phyloP scores from a whole-genome alignment of 2,113 vertebrate genomes.

The Furnarius figulus region DNA sequence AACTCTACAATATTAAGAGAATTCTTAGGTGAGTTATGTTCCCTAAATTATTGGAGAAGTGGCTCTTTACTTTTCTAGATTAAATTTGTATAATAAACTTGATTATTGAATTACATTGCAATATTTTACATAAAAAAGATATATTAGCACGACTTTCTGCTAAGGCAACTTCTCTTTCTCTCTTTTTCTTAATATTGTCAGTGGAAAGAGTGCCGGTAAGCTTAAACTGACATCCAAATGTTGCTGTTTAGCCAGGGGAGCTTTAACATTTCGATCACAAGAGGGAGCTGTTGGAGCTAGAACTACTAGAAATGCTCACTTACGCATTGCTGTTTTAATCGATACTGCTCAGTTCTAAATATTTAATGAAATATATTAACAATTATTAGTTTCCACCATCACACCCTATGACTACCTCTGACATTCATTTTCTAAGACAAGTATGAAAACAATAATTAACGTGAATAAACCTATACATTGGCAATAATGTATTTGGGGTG shows the following conservation, averaged over 20 bases:
- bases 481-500: constrained; percentile 12
- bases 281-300: constrained; percentile 80
- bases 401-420: constrained; percentile 54
- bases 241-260: not conserved
- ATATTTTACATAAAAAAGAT: constrained; percentile 10
- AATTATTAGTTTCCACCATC: constrained; percentile 71
- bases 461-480: constrained; percentile 55
- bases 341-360: constrained; percentile 62
- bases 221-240: not conserved
- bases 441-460: constrained; percentile 74
- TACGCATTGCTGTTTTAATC: constrained; percentile 21
- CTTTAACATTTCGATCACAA: constrained; percentile 52
- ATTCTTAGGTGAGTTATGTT: not conserved
- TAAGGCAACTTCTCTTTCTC: not conserved
- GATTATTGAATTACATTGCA: not conserved
- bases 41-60: not conserved
- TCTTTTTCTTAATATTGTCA: not conserved
- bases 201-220: not conserved
- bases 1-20: not conserved
- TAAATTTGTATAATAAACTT: not conserved
- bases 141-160: not conserved
- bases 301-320: not conserved
- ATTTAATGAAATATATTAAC: constrained; percentile 73
- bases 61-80: not conserved
- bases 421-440: constrained; percentile 58